phyloP scores from a whole-genome alignment of 1,140 invertebrate genomes.

The Cardiocondyla obscurior region DNA sequence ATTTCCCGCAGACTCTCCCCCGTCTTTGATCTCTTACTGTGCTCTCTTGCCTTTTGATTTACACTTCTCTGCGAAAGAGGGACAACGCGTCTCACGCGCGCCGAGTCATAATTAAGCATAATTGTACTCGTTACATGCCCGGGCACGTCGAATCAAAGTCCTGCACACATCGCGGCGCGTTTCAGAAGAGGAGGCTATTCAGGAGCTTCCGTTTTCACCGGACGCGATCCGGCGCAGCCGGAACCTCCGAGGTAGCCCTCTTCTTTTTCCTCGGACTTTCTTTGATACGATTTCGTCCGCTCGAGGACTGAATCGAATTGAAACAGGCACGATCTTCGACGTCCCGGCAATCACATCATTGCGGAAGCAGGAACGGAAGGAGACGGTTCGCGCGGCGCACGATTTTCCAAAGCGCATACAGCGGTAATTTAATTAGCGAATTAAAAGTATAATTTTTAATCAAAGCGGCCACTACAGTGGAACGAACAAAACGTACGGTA shows the following conservation, averaged over 20 bases:
- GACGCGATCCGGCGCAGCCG: background rate
- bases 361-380: constrained; percentile 3
- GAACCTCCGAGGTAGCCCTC: background rate
- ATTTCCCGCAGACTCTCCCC: constrained; percentile 67
- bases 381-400: background rate
- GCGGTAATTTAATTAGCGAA: no score
- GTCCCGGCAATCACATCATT: constrained; percentile 6
- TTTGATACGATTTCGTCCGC: constrained; percentile 8
- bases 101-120: constrained; percentile 48
- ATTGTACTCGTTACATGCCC: background rate
- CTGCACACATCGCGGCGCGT: background rate
- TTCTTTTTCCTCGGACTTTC: background rate
- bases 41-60: constrained; percentile 69
- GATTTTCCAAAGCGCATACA: background rate
- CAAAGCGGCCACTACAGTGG: background rate
- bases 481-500: background rate
- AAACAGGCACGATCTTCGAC: background rate
- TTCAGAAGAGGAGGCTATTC: background rate
- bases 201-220: background rate
- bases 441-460: background rate
- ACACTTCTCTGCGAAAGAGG: constrained; percentile 59
- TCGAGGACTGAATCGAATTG: background rate
- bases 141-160: constrained; percentile 7
- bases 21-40: constrained; percentile 61
- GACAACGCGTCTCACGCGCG: constrained; percentile 52